phyloP scores from a whole-genome alignment of 2,888 invertebrate species.

The Oxystoma pomonae region DNA sequence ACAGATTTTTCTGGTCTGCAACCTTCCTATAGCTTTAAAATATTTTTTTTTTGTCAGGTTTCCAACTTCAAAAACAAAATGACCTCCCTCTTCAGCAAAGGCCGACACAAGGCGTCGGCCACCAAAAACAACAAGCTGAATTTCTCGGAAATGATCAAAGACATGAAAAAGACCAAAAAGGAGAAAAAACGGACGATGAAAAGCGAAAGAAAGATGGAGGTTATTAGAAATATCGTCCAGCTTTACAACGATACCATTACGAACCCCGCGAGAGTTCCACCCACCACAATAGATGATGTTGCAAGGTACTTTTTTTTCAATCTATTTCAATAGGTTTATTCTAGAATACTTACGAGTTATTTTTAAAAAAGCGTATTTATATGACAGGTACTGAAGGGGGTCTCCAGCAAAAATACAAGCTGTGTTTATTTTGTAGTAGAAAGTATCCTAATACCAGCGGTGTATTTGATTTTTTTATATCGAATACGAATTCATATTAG shows the following conservation, averaged over 20 bases:
- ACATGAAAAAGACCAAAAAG: conserved; percentile 11
- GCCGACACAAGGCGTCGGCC: conserved; percentile 3
- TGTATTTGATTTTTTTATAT: too few relatives aligned
- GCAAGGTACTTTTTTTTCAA: background rate
- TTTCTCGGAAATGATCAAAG: conserved; percentile 5
- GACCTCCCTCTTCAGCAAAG: conserved; percentile 8
- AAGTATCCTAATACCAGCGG: too few relatives aligned
- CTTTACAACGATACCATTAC: conserved; percentile 1
- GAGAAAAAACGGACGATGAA: conserved; percentile 9
- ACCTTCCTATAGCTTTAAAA: too few relatives aligned
- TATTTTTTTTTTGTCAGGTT: background rate
- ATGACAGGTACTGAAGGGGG: too few relatives aligned
- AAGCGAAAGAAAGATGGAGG: conserved; percentile 10
- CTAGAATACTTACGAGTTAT: too few relatives aligned
- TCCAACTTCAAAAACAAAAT: conserved; percentile 13
- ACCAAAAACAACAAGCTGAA: background rate
- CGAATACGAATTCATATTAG: too few relatives aligned
- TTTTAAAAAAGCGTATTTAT: too few relatives aligned
- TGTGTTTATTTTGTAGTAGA: too few relatives aligned
- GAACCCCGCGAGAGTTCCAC: background rate
- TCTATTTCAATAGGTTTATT: background rate
- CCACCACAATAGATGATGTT: background rate
- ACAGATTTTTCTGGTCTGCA: too few relatives aligned
- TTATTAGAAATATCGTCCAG: conserved; percentile 12
- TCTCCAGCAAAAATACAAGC: too few relatives aligned